Base-by-base conservation (phyloP, 2,888 invertebrate species). In the Diplazon laetatorius region DNA sequence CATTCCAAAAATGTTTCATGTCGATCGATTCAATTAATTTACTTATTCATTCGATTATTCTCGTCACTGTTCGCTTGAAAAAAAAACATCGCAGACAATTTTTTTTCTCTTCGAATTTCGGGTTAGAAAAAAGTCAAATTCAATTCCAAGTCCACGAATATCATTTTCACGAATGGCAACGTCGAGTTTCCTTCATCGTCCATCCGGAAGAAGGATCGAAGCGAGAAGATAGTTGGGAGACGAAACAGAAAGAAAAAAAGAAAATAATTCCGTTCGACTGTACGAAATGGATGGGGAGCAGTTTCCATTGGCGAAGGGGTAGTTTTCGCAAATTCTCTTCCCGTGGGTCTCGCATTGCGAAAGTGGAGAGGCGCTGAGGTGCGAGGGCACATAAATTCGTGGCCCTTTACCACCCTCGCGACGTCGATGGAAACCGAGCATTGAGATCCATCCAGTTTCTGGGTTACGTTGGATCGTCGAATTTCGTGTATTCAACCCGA, bases 381-480 rank as follows among this genome's bases (percentile, higher is more conserved):
- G 72, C 72, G 42, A 46, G 62, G 39, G 48, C 72, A 77, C 63
- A 77, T 68, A 77, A 77, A 77, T 77, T 76, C 68, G 66, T 48
- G 68, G 46, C 48, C 69, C 48, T 57, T 30, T 6, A 62, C 57
- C 72, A 55, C 30, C 60, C 66, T 60, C 30, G 62, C 59, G 50
- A 35, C 68, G 48, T 68, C 46, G 66, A 62, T 37, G 50, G 18
- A 22, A 55, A 42, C 55, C 20, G n/a, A n/a, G n/a, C n/a, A n/a
- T n/a, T n/a, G n/a, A n/a, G n/a, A n/a, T n/a, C n/a, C n/a, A n/a
- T n/a, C n/a, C n/a, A n/a, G n/a, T n/a, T n/a, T n/a, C n/a, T n/a
- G n/a, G n/a, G n/a, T n/a, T n/a, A n/a, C n/a, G n/a, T n/a, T n/a
- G n/a, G n/a, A n/a, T n/a, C 68, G 46, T 30, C 30, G 68, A 52